Evolutionary conservation across 1,140 invertebrate species (phyloP).

Genomic region (Leptonema lineaticorne): DNA sequence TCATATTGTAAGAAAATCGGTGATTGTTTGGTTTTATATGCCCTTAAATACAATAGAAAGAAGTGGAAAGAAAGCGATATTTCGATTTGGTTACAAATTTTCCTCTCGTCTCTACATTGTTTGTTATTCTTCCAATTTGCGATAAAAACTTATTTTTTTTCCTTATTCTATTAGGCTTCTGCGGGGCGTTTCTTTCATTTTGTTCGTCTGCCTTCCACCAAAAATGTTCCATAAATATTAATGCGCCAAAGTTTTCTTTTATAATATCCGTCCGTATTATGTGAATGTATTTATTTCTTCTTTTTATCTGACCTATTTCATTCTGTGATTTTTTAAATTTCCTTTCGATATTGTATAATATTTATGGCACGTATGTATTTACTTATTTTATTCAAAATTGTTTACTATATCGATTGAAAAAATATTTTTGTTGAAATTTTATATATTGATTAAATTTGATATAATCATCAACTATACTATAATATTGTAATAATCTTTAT

Average conservation of each 20-base stretch:
- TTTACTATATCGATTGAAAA: no score
- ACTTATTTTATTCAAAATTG: no score
- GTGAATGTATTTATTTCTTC: slow-evolving; percentile 4
- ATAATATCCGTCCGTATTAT: no score
- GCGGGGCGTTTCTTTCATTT: not conserved
- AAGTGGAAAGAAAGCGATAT: not conserved
- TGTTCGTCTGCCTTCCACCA: slow-evolving; percentile 18
- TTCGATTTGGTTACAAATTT: slow-evolving; percentile 21
- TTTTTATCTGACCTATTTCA: not conserved
- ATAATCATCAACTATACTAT: no score
- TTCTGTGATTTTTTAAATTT: no score
- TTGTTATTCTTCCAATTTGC: slow-evolving; percentile 27
- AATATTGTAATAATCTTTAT: no score
- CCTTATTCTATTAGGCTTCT: slow-evolving; percentile 20
- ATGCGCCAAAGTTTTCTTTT: slow-evolving; percentile 9
- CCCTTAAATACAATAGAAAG: no score
- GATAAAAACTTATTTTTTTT: slow-evolving; percentile 28
- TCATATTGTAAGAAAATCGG: no score
- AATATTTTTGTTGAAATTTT: no score
- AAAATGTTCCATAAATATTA: slow-evolving; percentile 29
- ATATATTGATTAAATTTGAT: no score
- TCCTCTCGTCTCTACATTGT: slow-evolving; percentile 22
- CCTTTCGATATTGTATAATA: not conserved
- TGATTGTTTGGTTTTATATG: no score
- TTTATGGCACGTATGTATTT: no score